Conservation (phyloP, 2,113 vertebrate genomes). For the Murina feae region DNA sequence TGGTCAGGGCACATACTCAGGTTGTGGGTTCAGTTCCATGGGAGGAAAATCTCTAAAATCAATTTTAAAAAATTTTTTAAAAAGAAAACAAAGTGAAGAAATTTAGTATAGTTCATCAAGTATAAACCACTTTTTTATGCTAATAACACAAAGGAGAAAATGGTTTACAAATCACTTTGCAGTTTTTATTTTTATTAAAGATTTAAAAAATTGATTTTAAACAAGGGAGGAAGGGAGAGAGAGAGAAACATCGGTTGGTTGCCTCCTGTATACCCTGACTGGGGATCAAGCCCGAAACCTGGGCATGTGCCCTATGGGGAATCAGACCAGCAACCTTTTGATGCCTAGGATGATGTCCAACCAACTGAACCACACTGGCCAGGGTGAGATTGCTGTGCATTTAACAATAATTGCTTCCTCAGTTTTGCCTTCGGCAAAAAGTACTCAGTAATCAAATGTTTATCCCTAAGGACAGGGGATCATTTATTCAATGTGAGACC, state of each 20-base stretch:
- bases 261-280: not conserved
- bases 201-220: not conserved
- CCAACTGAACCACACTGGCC: not conserved
- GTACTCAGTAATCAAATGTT: not conserved
- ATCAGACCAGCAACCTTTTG: not conserved
- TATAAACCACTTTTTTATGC: not conserved
- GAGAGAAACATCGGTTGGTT: not conserved
- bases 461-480: not conserved
- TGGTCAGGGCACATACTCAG: not conserved
- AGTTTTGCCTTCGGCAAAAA: not conserved
- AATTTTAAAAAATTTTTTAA: not conserved
- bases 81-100: not conserved
- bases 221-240: not conserved
- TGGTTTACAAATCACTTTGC: not conserved
- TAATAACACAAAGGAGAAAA: slow-evolving; percentile 18
- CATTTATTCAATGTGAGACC: not conserved
- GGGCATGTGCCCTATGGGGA: not conserved
- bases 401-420: not conserved
- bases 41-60: not conserved
- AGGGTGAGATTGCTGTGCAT: not conserved
- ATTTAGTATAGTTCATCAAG: not conserved
- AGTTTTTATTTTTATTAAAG: too few relatives aligned
- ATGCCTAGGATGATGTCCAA: not conserved
- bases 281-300: not conserved
- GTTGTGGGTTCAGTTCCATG: not conserved